Percentiles rank a stretch among this genome's conserved stretches.
Conservation (phyloP, 2,888 invertebrate genomes). For the Hartigia nigra region DNA sequence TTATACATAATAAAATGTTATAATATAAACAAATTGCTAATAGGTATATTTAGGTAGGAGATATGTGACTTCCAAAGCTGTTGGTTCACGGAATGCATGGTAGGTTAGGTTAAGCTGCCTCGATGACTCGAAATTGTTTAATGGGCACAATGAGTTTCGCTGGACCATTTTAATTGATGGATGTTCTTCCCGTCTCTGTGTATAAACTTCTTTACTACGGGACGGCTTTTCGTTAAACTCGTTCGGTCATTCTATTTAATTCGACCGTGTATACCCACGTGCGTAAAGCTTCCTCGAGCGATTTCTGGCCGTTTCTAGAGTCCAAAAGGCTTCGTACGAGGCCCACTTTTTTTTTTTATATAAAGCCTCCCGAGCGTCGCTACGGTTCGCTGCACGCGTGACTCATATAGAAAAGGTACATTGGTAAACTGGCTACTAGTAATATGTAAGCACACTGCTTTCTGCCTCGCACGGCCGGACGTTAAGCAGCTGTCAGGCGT, state of each 20-base stretch:
- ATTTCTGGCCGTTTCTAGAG: neutral
- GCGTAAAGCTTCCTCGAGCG: neutral
- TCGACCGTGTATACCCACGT: neutral
- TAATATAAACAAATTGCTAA: neutral
- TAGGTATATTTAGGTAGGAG: neutral
- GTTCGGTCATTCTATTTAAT: neutral
- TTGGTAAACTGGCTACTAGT: neutral
- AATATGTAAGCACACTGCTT: neutral
- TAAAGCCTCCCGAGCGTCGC: conserved; percentile 20
- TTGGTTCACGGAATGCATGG: neutral
- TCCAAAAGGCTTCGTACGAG: neutral
- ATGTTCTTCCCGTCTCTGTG: conserved; percentile 17
- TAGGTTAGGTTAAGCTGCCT: neutral
- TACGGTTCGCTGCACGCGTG: conserved; percentile 44
- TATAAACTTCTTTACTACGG: neutral
- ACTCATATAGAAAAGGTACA: conserved; percentile 32
- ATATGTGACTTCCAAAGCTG: neutral
- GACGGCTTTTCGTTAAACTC: neutral
- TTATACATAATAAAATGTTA: neutral
- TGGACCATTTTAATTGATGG: conserved; percentile 60
- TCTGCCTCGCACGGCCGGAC: neutral
- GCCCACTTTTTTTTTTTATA: neutral
- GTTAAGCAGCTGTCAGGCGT: neutral
- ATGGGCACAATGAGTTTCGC: conserved; percentile 61
- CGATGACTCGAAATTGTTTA: conserved; percentile 50